Evolutionary conservation across 2,888 invertebrate species (phyloP).

Genomic region (Spatulosminthurus flaviceps): DNA sequence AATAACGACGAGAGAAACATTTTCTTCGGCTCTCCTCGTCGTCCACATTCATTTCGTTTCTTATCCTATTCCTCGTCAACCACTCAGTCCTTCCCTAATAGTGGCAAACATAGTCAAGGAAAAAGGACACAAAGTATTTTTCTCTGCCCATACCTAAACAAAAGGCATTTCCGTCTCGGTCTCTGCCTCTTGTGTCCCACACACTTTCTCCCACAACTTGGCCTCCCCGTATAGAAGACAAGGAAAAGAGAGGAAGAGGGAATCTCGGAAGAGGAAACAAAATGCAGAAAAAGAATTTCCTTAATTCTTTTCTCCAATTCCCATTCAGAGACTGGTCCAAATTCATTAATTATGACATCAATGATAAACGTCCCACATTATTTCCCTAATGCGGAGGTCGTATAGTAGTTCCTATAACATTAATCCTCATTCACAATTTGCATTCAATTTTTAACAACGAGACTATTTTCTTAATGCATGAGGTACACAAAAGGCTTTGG

Average conservation of each 20-base stretch:
- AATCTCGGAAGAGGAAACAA: not conserved
- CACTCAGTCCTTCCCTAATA: too few relatives aligned
- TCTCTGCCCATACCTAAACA: not conserved
- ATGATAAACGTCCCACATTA: slow-evolving; percentile 54
- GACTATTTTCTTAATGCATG: not conserved
- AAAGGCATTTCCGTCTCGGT: slow-evolving; percentile 7
- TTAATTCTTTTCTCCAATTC: slow-evolving; percentile 26
- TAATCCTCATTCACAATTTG: slow-evolving; percentile 53
- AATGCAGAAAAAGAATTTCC: slow-evolving; percentile 27
- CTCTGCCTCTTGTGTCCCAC: not conserved
- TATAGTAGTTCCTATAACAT: slow-evolving; percentile 34
- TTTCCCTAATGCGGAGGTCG: slow-evolving; percentile 39
- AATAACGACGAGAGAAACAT: not conserved
- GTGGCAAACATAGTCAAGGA: not conserved
- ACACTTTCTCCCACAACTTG: not conserved
- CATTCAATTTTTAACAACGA: slow-evolving; percentile 37
- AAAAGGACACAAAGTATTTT: not conserved
- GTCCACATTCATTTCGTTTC: not conserved
- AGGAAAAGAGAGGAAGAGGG: not conserved
- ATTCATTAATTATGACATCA: slow-evolving; percentile 59
- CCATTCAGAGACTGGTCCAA: slow-evolving; percentile 32
- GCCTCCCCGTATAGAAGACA: not conserved
- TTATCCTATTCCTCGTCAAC: not conserved
- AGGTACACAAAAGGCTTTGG: not conserved
- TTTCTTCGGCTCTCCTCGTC: not conserved